A percentile compares a stretch with the other conserved stretches of the same genome.
These are phyloP conservation scores for Mystacides longicornis DNA, from an alignment of 2,888 invertebrate species.

Conservation along the genomic window DNA sequence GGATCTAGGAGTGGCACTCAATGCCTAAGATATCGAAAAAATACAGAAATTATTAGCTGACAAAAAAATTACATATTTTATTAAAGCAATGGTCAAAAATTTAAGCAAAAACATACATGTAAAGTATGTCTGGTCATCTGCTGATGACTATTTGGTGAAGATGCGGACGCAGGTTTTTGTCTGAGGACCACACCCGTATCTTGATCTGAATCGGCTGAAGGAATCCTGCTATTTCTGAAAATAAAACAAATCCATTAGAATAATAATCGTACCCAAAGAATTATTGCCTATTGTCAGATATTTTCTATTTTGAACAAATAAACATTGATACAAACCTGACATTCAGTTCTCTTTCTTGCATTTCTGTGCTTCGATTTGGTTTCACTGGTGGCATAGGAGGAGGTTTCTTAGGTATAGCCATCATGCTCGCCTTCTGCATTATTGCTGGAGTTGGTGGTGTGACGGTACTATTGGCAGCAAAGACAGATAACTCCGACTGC, in stretches of 20 bases:
- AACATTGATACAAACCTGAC: slow-evolving; percentile 36
- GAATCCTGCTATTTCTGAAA: slow-evolving; percentile 50
- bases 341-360: slow-evolving; percentile 44
- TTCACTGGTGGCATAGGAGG: slow-evolving; percentile 34
- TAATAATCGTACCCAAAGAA: background rate
- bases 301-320: background rate
- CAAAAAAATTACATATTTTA: background rate
- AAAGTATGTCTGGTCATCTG: slow-evolving; percentile 66
- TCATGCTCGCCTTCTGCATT: slow-evolving; percentile 31
- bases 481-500: slow-evolving; percentile 29
- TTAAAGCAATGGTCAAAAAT: background rate
- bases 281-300: background rate
- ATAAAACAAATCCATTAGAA: background rate
- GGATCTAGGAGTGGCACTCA: slow-evolving; percentile 73
- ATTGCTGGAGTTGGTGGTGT: slow-evolving; percentile 32
- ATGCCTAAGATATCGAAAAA: slow-evolving; percentile 37
- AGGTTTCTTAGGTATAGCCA: slow-evolving; percentile 30
- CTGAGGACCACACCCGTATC: slow-evolving; percentile 37
- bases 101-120: slow-evolving; percentile 44
- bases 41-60: background rate
- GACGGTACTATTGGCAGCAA: background rate
- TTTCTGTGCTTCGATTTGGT: slow-evolving; percentile 38
- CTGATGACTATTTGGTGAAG: slow-evolving; percentile 38
- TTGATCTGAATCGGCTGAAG: slow-evolving; percentile 53
- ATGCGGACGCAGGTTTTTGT: slow-evolving; percentile 35